Evolutionary conservation across 2,113 vertebrate species (phyloP).

Genomic region (Himantopus leucocephalus): DNA sequence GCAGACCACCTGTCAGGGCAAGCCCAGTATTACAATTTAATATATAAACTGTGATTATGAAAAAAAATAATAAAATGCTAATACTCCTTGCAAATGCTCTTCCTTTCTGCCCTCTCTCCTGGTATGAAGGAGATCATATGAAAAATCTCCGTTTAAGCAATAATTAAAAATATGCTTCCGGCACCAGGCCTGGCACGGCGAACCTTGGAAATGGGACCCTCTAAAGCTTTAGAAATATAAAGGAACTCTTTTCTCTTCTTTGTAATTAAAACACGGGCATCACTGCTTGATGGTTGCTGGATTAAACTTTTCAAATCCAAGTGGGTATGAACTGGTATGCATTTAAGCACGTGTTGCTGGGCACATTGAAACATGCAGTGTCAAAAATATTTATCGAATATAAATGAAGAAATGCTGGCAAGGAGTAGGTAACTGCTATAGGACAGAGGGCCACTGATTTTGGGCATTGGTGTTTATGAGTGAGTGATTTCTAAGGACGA

Average conservation of each 20-base stretch:
- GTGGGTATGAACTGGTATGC: accelerated
- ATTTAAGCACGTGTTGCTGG: accelerated
- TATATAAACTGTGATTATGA: neutral
- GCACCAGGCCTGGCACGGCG: neutral
- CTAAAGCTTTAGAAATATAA: neutral
- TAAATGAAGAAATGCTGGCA: neutral
- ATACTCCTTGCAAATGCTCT: neutral
- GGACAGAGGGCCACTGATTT: neutral
- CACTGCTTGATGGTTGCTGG: neutral
- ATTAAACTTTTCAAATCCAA: neutral
- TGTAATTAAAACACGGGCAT: neutral
- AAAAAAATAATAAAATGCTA: neutral
- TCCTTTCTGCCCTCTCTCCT: neutral
- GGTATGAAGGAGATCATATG: neutral
- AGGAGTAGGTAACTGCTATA: neutral
- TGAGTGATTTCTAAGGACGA: neutral
- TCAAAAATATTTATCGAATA: neutral
- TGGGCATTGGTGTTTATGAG: accelerated
- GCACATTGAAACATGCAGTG: accelerated
- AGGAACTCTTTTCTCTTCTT: neutral
- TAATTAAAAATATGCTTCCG: neutral
- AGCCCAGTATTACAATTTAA: neutral
- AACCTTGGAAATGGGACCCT: neutral
- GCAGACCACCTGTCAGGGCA: neutral
- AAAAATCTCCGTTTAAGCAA: neutral